Conservation (phyloP, 2,113 vertebrate species). For the Nothocercus nigrocapillus region DNA sequence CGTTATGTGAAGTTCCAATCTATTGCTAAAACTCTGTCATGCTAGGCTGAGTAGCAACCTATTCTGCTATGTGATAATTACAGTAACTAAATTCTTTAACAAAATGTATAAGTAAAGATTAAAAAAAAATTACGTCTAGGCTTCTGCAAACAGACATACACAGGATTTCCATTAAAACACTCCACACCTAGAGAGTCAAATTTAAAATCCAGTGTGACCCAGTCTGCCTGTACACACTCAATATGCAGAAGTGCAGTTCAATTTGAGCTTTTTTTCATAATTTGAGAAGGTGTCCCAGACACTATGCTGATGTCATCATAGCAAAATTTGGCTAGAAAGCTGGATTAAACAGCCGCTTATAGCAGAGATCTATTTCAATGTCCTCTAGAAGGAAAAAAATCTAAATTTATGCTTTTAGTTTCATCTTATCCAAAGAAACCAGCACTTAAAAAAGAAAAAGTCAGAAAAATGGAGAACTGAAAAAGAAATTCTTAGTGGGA, state of each 20-base stretch:
- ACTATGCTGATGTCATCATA: background rate
- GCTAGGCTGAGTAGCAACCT: background rate
- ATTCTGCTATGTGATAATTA: background rate
- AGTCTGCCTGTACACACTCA: background rate
- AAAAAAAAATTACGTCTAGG: background rate
- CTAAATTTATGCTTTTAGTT: slow-evolving; percentile 39
- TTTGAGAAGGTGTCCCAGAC: slow-evolving; percentile 18
- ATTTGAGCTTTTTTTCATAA: background rate
- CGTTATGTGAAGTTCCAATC: background rate
- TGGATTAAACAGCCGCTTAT: slow-evolving; percentile 20
- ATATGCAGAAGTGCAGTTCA: background rate
- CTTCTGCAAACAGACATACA: background rate
- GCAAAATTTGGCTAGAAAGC: slow-evolving; percentile 9
- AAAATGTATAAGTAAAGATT: background rate
- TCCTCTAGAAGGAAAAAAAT: background rate
- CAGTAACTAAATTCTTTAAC: background rate
- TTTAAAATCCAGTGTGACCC: background rate
- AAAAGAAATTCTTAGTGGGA: background rate
- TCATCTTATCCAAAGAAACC: slow-evolving; percentile 19
- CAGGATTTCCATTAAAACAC: background rate
- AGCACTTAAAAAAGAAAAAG: slow-evolving; percentile 17
- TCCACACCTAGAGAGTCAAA: background rate
- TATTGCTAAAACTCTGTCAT: background rate
- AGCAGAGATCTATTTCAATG: slow-evolving; percentile 25
- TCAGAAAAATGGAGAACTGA: slow-evolving; percentile 40